These are phyloP conservation scores for Corythoichthys haematopterus DNA, from an alignment of 2,113 vertebrate genomes.

Conservation along the genomic window DNA sequence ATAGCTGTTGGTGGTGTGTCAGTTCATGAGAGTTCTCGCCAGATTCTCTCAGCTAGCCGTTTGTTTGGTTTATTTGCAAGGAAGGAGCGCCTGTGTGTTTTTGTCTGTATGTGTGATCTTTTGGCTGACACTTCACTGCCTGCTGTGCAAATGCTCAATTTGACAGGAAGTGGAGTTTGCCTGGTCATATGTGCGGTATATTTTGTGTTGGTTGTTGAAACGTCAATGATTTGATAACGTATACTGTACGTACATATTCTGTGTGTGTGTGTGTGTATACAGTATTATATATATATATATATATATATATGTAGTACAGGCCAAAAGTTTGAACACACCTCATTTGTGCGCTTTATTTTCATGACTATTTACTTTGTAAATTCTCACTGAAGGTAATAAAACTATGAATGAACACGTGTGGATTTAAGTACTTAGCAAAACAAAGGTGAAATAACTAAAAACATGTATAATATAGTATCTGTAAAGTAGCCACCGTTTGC, in stretches of 20 bases:
- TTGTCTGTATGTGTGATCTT: conserved; percentile 31
- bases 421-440: too few relatives aligned
- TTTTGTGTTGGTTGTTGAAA: conserved; percentile 2
- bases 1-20: conserved; percentile 2
- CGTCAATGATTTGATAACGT: neutral
- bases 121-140: conserved; percentile 32
- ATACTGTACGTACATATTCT: neutral
- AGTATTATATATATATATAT: too few relatives aligned
- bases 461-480: too few relatives aligned
- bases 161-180: conserved; percentile 51
- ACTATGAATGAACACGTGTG: too few relatives aligned
- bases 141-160: conserved; percentile 38
- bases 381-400: too few relatives aligned
- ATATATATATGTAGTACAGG: too few relatives aligned
- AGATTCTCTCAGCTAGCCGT: conserved; percentile 25
- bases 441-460: too few relatives aligned
- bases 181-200: neutral
- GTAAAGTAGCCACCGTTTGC: too few relatives aligned
- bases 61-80: conserved; percentile 27
- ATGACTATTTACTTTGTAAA: too few relatives aligned
- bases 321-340: too few relatives aligned
- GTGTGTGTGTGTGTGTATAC: neutral
- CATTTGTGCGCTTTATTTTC: too few relatives aligned
- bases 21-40: conserved; percentile 28
- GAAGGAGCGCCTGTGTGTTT: neutral